Evolutionary conservation across 2,888 invertebrate species (phyloP), one percentile per base, ranked within the genome.

Genomic region (Cheilosia vernalis): DNA sequence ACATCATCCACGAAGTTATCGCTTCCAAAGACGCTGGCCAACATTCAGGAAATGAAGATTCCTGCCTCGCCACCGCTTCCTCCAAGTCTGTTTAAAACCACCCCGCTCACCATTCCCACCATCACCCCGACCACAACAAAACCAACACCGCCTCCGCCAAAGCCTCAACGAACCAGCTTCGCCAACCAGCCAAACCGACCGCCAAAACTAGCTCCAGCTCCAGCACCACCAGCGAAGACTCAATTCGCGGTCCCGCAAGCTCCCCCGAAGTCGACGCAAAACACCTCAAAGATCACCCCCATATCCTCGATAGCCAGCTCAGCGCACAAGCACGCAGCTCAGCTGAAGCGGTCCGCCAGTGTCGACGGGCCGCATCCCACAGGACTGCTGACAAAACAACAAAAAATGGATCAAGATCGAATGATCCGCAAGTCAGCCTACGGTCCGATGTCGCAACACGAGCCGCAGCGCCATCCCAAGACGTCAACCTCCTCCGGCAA

Each of bases 31-130:
- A 79, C 89, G 0, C 44, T 88, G 4, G 51, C 80, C 10, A 87
- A 67, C 27, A 88, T 89, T 17, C 89, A 89, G 49, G 90, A 90
- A 19, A 73, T 88, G 9, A 88, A 88, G 19, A 55, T 92, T 60
- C 91, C 91, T 1, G 88, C 89, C 0, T 92, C 92, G 2, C 91
- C 92, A 4, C 92, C 92, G 0, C 63, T 92, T 76, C 92, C 92
- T 7, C 92, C 92, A 10, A 92, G 92, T 67, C 86, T 92, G 2
- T 92, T 92, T 58, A 92, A 92, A 63, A 89, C 90, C 5, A 87
- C 88, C 9, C 88, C 90, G 17, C 83, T 89, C 24, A 89, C 89
- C 9, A 89, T 91, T 30, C 89, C 89, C 27, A 87, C 88, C 2
- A 79, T 88, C 5, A 78, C 88, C 2, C 44, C 87, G 15, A 72